Conservation (phyloP, 2,797 vertebrate genomes). For the Chromis chromis region DNA sequence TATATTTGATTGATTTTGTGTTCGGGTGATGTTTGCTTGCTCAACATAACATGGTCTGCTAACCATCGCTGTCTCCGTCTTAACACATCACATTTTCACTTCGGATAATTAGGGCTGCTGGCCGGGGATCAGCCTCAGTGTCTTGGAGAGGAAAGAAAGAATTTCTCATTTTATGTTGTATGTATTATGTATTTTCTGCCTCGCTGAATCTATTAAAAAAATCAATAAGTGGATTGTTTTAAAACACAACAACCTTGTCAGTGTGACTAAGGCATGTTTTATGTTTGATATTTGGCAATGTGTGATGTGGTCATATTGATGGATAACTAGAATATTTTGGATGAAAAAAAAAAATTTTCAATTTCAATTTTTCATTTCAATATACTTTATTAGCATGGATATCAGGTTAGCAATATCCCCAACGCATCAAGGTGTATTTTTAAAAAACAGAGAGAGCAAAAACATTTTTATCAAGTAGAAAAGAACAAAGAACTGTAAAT, state of each 20-base stretch:
- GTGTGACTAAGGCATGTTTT: neutral
- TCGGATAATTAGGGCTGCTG: conserved; percentile 20
- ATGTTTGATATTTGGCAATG: neutral
- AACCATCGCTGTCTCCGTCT: conserved; percentile 16
- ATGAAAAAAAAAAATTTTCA: no score
- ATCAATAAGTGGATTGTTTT: conserved; percentile 1
- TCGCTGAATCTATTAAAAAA: neutral
- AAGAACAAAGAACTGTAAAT: no score
- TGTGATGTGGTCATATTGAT: neutral
- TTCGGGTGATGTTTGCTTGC: conserved; percentile 18
- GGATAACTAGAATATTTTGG: neutral
- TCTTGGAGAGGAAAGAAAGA: conserved; percentile 9
- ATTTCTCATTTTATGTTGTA: neutral
- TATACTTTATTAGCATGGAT: no score
- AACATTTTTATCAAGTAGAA: no score
- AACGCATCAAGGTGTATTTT: no score
- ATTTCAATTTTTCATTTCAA: no score
- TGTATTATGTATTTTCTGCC: conserved; percentile 4
- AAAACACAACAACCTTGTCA: neutral
- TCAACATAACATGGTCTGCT: conserved; percentile 22
- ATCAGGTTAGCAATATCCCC: no score
- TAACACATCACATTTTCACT: conserved; percentile 34
- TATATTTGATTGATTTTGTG: conserved; percentile 47
- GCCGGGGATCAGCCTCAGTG: neutral
- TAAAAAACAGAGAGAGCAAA: no score